Conservation (phyloP, 2,797 vertebrate species). For the Acanthopagrus latus region DNA sequence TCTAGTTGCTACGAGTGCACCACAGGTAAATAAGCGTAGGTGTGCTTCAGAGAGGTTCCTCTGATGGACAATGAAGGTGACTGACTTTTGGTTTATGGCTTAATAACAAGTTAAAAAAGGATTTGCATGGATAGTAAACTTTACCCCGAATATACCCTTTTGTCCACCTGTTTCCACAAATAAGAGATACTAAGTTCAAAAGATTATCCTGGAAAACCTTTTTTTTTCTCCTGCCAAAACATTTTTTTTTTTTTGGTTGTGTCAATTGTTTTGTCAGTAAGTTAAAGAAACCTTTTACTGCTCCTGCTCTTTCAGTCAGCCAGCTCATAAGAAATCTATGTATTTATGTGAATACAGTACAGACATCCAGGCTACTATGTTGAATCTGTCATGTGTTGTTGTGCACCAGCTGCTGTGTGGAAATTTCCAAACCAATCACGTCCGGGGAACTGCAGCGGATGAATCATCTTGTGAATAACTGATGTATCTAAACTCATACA, state of each 20-base stretch:
- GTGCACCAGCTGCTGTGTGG: neutral
- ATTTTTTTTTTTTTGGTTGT: neutral
- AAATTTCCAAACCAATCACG: neutral
- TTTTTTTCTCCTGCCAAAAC: neutral
- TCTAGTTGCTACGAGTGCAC: conserved; percentile 96
- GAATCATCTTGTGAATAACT: neutral
- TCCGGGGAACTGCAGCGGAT: neutral
- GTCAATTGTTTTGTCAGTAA: neutral
- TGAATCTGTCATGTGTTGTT: neutral
- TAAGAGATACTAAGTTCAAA: neutral
- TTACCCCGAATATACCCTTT: too few species aligned
- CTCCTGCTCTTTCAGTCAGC: neutral
- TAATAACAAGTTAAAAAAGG: too few species aligned
- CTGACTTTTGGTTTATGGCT: neutral
- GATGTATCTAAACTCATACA: neutral
- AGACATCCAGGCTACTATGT: neutral
- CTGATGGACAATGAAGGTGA: neutral
- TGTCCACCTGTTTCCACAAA: too few species aligned
- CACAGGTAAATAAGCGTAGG: conserved; percentile 77
- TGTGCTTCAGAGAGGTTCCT: neutral
- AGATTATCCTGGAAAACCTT: neutral
- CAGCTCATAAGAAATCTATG: neutral
- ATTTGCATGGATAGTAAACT: too few species aligned
- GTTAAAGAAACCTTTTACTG: neutral
- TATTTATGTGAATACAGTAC: neutral